A percentile compares a stretch with the other conserved stretches of the same genome.
phyloP scores from a whole-genome alignment of 2,888 invertebrate genomes.

The Calephelis perditalis region DNA sequence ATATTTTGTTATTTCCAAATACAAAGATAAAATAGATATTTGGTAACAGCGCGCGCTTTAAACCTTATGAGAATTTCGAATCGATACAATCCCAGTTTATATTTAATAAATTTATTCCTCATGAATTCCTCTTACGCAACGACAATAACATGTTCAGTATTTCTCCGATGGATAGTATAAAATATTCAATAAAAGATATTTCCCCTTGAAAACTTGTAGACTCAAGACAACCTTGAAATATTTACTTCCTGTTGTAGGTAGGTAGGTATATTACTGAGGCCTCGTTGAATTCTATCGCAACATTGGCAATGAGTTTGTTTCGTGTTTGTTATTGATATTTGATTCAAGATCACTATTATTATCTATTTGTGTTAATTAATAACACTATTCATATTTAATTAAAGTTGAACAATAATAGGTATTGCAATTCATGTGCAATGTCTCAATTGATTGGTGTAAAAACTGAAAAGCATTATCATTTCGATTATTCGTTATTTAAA shows the following conservation, averaged over 20 bases:
- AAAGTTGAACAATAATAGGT: no score
- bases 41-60: no score
- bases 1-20: no score
- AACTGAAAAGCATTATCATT: background rate
- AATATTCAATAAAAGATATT: conserved; percentile 18
- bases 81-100: no score
- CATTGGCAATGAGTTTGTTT: conserved; percentile 46
- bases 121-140: background rate
- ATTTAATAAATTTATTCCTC: conserved; percentile 2
- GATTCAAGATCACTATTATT: no score
- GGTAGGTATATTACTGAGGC: conserved; percentile 55
- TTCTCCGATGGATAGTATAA: conserved; percentile 4
- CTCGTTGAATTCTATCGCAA: conserved; percentile 58
- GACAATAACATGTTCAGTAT: conserved; percentile 2
- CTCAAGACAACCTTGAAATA: conserved; percentile 43
- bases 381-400: no score
- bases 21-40: no score
- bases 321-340: conserved; percentile 36
- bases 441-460: no score
- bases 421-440: no score
- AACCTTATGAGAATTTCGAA: no score
- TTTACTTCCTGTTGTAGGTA: conserved; percentile 58
- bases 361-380: no score
- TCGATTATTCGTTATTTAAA: no score
- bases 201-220: conserved; percentile 24